Evolutionary conservation across 2,113 vertebrate species (phyloP).

Genomic region (Phalacrocorax aristotelis): DNA sequence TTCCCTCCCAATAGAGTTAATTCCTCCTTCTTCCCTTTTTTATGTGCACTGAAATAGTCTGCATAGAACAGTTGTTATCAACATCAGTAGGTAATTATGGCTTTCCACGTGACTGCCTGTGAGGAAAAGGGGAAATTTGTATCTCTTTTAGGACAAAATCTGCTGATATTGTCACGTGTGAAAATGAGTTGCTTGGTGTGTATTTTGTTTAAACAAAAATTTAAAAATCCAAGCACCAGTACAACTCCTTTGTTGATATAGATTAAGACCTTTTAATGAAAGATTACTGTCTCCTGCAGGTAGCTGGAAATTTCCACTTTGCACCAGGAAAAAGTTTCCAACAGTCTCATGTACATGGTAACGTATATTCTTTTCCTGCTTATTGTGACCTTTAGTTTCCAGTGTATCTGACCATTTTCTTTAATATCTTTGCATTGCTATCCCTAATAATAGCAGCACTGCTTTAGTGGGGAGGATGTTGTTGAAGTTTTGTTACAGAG

Average conservation of each 20-base stretch:
- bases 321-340: constrained; percentile 99
- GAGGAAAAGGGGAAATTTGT: neutral
- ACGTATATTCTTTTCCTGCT: constrained; percentile 38
- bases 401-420: neutral
- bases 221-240: neutral
- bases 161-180: neutral
- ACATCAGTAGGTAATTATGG: neutral
- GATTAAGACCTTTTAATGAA: neutral
- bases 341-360: constrained; percentile 97
- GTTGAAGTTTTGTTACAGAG: neutral
- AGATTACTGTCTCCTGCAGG: constrained; percentile 72
- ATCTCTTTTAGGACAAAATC: neutral
- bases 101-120: neutral
- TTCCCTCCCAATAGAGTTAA: neutral
- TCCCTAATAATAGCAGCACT: neutral
- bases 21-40: neutral
- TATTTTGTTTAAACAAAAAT: neutral
- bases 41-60: neutral
- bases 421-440: neutral
- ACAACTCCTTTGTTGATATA: neutral
- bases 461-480: neutral
- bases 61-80: neutral
- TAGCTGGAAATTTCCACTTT: constrained; percentile 99
- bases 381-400: neutral
- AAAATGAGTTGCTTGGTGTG: neutral